Evolutionary conservation across 2,888 invertebrate genomes (phyloP), one percentile per base, ranked within the genome.

Genomic region (Macrophya annulata): DNA sequence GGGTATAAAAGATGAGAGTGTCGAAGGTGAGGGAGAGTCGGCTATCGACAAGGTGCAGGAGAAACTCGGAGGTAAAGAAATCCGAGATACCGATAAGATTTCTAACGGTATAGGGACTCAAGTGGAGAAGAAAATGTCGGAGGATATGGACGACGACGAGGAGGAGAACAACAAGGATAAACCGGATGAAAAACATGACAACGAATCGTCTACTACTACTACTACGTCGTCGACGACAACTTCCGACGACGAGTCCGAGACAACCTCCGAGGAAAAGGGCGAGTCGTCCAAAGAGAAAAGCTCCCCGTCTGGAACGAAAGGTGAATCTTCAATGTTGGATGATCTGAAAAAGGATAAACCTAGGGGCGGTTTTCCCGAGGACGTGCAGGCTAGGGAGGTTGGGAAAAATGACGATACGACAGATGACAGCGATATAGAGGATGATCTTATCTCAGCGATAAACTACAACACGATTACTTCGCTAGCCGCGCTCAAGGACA

Each of bases 381-480:
- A 88, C 25, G 88, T 86, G 8, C 88, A 31, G 31, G 31, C 79
- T 31, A 85, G 72, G 51, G 86, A 85, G 68, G 86, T 68, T 5
- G 90, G 90, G 65, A 92, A 91, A 76, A 90, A 89, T 72, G 93
- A 93, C 45, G 93, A 92, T 74, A 91, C 91, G n/a, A 92, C 94
- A 4, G 94, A 94, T 87, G 94, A 94, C 90, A 95, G 95, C 89
- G 96, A 96, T 87, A 95, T 95, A 88, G 96, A 96, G 90, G 95
- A 95, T 88, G 96, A 96, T 89, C 93, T 96, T 88, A 95, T 96
- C 10, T 95, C 95, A 83, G 95, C 96, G 72, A 96, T 96, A 87
- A 96, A 96, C 92, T 96, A 96, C 93, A 96, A 96, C 89, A 96
- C 96, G n/a, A 96, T 96, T 88, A 95, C 96, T 87, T 96, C 96